Evolutionary conservation across 64 coral and sea anemone species (phyloP), one percentile per base, ranked within the genome.

Genomic region (Acropora tenuis): DNA sequence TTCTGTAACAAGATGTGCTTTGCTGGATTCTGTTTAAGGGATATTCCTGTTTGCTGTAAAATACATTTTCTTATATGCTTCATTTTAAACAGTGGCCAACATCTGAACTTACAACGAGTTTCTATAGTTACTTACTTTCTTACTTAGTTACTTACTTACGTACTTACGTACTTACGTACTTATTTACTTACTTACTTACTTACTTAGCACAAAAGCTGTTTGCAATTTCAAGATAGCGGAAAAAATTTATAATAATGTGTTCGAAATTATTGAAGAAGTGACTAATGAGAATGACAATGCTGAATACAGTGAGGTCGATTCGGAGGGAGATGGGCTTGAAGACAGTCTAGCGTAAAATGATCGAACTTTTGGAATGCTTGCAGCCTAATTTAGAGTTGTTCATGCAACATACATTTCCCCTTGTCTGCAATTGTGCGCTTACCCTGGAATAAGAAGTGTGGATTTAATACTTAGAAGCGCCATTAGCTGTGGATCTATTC

Each of bases 401-500:
- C 8, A 17, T 48, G 75, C 8, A 12, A 48, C 75, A 77, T 48
- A 46, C 75, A 3, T 12, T 77, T 77, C 44, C 44, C 43, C 9
- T 77, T 77, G 75, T 6, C 16, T 77, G 45, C 75, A 77, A 48
- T 48, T 77, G 75, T 77, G 75, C 75, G 45, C 44, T 77, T 77
- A 77, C 75, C 75, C 75, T 48, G 43, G 45, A 77, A 77, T 77
- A 77, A 48, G 42, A 58, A 76, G 85, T 30, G 85, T 76, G 71
- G 47, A 73, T 88, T n/a, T 19, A 88, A 75, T 87, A 65, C 66
- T 87, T 73, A 87, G 43, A 87, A 87, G 68, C 74, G 74, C 66
- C 84, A 87, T 87, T 74, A 87, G 84, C 84, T 87, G 84, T 87
- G 84, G 84, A 87, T 87, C 84, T 63, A 63, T 63, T 63, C 59